Conservation (phyloP, 2,888 invertebrate species). For the Furcula furcula region DNA sequence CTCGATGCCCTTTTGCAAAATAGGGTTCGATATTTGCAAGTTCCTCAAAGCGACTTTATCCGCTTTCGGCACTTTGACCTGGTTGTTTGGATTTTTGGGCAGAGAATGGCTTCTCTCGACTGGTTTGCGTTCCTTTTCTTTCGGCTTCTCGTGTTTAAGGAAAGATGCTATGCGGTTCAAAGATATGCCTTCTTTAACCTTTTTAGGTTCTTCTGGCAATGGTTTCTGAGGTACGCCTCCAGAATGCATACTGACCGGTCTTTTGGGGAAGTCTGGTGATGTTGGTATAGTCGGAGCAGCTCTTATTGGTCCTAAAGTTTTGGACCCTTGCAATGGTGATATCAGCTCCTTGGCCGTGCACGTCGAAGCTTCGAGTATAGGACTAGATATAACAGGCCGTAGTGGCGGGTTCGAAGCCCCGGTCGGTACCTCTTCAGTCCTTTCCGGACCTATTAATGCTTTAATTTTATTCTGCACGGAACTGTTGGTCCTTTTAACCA, state of each 20-base stretch:
- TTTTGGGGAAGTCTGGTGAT: conserved; percentile 63
- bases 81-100: conserved; percentile 81
- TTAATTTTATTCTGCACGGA: conserved; percentile 70
- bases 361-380: conserved; percentile 90
- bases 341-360: conserved; percentile 88
- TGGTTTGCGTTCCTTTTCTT: conserved; percentile 73
- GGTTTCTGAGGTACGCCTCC: conserved; percentile 64
- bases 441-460: conserved; percentile 66
- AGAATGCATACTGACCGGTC: conserved; percentile 78
- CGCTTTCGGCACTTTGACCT: conserved; percentile 83
- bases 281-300: conserved; percentile 81
- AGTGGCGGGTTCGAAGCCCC: conserved; percentile 83
- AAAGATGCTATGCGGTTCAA: conserved; percentile 90
- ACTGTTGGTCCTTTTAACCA: conserved; percentile 66
- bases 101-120: conserved; percentile 81
- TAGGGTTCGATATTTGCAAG: conserved; percentile 92
- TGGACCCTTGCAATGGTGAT: conserved; percentile 82
- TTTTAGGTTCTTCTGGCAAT: conserved; percentile 76
- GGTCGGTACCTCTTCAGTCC: conserved; percentile 53
- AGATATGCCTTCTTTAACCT: conserved; percentile 82
- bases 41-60: conserved; percentile 88
- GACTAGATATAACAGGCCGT: conserved; percentile 90
- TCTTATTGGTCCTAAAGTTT: conserved; percentile 82
- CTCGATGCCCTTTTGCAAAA: conserved; percentile 86
- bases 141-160: conserved; percentile 82